A percentile compares a stretch with the other conserved stretches of the same genome.
Conservation (phyloP, 2,888 invertebrate species). For the Cabera pusaria region DNA sequence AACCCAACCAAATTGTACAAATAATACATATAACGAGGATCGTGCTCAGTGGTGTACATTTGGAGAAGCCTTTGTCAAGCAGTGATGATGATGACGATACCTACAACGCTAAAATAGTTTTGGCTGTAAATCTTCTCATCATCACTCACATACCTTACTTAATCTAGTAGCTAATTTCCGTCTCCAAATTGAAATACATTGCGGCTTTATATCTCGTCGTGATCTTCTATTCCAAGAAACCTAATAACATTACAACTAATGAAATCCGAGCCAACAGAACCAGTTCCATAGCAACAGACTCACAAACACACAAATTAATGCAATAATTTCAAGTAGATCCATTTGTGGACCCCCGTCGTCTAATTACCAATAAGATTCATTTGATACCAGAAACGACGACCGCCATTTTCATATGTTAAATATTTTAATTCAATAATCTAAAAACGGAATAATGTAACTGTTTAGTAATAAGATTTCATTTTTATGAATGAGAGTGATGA, state of each 20-base stretch:
- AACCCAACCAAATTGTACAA: too few species aligned
- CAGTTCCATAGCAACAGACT: slow-evolving; percentile 5
- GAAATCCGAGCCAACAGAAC: slow-evolving; percentile 10
- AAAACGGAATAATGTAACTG: slow-evolving; percentile 25
- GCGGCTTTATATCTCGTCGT: too few species aligned
- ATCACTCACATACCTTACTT: too few species aligned
- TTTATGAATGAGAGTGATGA: slow-evolving; percentile 17
- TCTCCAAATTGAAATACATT: too few species aligned
- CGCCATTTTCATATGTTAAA: slow-evolving; percentile 21
- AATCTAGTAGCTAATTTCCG: too few species aligned
- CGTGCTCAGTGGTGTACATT: too few species aligned
- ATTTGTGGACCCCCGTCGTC: slow-evolving; percentile 24
- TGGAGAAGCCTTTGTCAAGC: too few species aligned
- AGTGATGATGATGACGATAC: too few species aligned
- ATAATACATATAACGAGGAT: too few species aligned
- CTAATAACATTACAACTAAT: slow-evolving; percentile 7
- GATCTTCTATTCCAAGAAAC: too few species aligned
- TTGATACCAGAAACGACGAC: slow-evolving; percentile 21
- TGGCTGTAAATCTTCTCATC: too few species aligned
- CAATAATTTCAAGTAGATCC: slow-evolving; percentile 17
- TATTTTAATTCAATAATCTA: slow-evolving; percentile 31
- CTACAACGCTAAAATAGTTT: too few species aligned
- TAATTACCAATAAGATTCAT: slow-evolving; percentile 27
- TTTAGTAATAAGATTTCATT: slow-evolving; percentile 13
- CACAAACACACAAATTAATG: slow-evolving; percentile 15